A percentile compares a stretch with the other conserved stretches of the same genome.
phyloP scores from a whole-genome alignment of 2,113 vertebrate genomes.

The Microcebus jonahi region DNA sequence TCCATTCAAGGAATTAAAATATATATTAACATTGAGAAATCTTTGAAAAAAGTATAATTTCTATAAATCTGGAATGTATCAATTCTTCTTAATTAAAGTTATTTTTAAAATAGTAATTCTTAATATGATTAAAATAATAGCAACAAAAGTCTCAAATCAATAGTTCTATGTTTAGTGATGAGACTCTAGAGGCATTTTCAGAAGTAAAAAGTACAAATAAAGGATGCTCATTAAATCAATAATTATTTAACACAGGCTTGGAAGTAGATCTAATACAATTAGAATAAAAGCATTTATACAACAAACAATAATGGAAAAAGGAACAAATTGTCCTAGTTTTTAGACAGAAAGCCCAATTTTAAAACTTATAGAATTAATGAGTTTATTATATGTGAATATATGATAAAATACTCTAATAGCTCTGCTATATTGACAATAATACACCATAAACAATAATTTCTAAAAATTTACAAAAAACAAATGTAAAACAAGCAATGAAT shows the following conservation, averaged over 20 bases:
- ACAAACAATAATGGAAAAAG: background rate
- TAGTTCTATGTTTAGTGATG: background rate
- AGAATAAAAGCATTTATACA: background rate
- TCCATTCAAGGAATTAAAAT: background rate
- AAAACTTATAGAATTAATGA: slow-evolving; percentile 11
- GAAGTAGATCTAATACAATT: background rate
- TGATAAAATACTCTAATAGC: background rate
- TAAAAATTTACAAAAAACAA: background rate
- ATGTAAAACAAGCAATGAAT: background rate
- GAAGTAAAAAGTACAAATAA: slow-evolving; percentile 27
- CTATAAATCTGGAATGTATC: background rate
- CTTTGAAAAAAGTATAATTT: background rate
- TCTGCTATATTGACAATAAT: background rate
- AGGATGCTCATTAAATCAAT: background rate
- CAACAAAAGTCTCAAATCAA: background rate
- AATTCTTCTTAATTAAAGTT: slow-evolving; percentile 2
- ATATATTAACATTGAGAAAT: background rate
- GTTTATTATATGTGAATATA: background rate
- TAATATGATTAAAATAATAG: background rate
- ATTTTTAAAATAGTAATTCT: background rate
- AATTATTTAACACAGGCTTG: background rate
- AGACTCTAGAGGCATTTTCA: background rate
- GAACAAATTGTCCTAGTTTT: background rate
- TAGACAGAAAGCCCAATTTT: background rate
- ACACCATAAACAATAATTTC: background rate